Evolutionary conservation across 2,888 invertebrate genomes (phyloP).

Genomic region (Drosophila nr. perissopoda): DNA sequence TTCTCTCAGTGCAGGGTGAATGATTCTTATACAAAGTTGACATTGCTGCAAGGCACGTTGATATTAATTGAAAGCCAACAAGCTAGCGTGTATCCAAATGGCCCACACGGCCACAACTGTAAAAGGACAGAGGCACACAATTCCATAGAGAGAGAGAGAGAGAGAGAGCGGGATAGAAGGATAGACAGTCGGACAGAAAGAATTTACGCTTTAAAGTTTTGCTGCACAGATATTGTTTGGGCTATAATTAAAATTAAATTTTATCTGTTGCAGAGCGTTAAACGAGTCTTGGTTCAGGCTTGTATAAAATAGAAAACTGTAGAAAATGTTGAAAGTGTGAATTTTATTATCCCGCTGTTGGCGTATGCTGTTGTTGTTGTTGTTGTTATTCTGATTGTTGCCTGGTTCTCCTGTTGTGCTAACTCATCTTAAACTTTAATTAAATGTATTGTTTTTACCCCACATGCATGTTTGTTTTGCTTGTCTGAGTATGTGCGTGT

Average conservation of each 20-base stretch:
- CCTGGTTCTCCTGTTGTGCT: conserved; percentile 47
- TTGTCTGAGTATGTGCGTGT: conserved; percentile 5
- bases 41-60: conserved; percentile 39
- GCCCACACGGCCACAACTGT: conserved; percentile 6
- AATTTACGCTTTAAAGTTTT: conserved; percentile 75
- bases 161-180: conserved; percentile 4
- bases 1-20: conserved; percentile 41
- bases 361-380: neutral
- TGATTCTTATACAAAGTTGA: conserved; percentile 51
- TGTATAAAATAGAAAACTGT: conserved; percentile 20
- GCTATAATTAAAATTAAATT: conserved; percentile 77
- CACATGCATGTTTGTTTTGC: conserved; percentile 13
- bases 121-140: conserved; percentile 2
- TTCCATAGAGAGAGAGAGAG: neutral
- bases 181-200: conserved; percentile 35
- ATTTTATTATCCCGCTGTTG: conserved; percentile 33
- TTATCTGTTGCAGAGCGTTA: conserved; percentile 50
- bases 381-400: conserved; percentile 13
- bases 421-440: conserved; percentile 79
- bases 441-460: conserved; percentile 76
- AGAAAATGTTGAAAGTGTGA: conserved; percentile 32
- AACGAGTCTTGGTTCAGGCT: conserved; percentile 52
- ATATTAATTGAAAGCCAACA: conserved; percentile 60
- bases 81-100: conserved; percentile 22
- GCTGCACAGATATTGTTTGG: conserved; percentile 66